These are phyloP conservation scores for Onychomys torridus DNA, from an alignment of 2,797 vertebrate species.

Conservation along the genomic window DNA sequence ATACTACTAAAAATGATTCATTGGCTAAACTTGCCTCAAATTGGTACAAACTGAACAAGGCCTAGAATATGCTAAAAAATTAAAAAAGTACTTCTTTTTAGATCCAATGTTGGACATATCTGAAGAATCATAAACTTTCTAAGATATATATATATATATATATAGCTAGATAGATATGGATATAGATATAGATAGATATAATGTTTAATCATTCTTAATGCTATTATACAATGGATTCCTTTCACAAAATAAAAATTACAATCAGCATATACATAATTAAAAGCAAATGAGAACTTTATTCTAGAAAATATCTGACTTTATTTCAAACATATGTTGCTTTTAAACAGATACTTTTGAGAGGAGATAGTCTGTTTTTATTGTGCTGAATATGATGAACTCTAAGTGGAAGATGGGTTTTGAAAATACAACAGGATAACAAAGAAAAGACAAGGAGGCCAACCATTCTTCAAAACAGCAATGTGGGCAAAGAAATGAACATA, in stretches of 20 bases:
- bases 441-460: neutral
- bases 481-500: neutral
- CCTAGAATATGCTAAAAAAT: neutral
- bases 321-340: neutral
- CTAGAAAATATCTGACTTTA: conserved; percentile 17
- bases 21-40: neutral
- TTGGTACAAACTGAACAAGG: conserved; percentile 1
- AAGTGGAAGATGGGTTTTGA: neutral
- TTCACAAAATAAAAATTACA: conserved; percentile 40
- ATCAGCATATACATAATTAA: conserved; percentile 7
- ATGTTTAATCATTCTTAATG: neutral
- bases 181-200: neutral
- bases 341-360: neutral
- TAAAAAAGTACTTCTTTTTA: conserved; percentile 33
- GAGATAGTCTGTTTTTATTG: neutral
- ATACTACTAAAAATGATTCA: neutral
- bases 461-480: neutral
- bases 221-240: neutral
- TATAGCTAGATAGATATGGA: neutral
- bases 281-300: neutral
- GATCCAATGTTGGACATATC: neutral
- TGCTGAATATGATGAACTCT: neutral
- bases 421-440: conserved; percentile 7
- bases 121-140: neutral
- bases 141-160: neutral